A percentile compares a stretch with the other conserved stretches of the same genome.
phyloP scores from a whole-genome alignment of 2,113 vertebrate genomes.

The Mobula birostris region DNA sequence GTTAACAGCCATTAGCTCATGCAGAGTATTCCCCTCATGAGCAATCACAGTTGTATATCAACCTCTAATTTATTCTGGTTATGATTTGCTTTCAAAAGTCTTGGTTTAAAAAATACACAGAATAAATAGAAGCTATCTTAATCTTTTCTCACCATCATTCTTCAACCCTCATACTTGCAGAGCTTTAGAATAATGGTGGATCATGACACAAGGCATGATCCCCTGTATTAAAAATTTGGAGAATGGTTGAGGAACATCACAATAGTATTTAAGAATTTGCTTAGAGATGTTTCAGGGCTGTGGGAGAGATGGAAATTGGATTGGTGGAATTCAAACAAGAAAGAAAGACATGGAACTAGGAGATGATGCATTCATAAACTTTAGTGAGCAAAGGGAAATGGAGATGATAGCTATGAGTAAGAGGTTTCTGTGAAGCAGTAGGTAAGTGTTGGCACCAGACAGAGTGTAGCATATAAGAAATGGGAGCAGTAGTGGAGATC shows the following conservation, averaged over 20 bases:
- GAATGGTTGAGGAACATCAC: not conserved
- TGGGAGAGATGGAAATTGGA: not conserved
- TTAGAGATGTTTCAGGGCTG: not conserved
- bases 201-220: not conserved
- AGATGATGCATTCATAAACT: not conserved
- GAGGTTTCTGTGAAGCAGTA: not conserved
- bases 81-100: not conserved
- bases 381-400: not conserved
- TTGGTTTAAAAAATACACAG: not conserved
- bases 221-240: not conserved
- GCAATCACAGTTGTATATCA: not conserved
- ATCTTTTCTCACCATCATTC: not conserved
- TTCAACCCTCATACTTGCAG: not conserved
- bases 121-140: no score
- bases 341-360: not conserved
- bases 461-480: no score
- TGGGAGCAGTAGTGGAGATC: no score
- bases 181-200: not conserved
- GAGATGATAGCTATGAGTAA: not conserved
- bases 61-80: not conserved
- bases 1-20: not conserved
- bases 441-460: no score
- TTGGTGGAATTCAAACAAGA: not conserved
- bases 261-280: not conserved
- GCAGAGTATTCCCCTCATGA: not conserved